phyloP scores from a whole-genome alignment of 1,140 invertebrate genomes.

The Drosophila chauvacae region DNA sequence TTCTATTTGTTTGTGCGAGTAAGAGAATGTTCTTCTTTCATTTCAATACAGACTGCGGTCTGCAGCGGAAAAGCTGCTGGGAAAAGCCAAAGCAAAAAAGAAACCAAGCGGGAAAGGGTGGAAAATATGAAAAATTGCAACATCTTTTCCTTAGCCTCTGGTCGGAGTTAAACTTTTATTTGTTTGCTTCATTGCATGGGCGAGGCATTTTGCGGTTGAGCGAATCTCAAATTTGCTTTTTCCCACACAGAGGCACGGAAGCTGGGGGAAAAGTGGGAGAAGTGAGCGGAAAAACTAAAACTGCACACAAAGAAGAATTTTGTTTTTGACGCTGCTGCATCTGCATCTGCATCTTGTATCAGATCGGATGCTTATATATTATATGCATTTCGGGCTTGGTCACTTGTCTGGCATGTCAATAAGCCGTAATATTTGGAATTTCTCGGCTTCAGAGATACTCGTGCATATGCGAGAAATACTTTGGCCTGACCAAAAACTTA shows the following conservation, averaged over 20 bases:
- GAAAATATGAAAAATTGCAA: constrained; percentile 78
- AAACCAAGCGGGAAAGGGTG: not conserved
- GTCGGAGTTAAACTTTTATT: constrained; percentile 74
- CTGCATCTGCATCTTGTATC: constrained; percentile 40
- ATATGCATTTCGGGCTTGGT: constrained; percentile 30
- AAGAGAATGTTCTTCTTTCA: constrained; percentile 55
- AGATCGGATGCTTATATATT: constrained; percentile 17
- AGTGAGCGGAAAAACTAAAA: constrained; percentile 35
- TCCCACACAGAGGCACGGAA: constrained; percentile 21
- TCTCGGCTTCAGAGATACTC: constrained; percentile 27
- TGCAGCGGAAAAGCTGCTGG: constrained; percentile 38
- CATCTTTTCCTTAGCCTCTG: constrained; percentile 76
- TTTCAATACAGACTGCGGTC: constrained; percentile 51
- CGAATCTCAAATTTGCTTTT: constrained; percentile 65
- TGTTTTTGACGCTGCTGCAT: constrained; percentile 39
- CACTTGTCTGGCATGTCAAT: constrained; percentile 57
- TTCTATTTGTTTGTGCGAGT: constrained; percentile 51
- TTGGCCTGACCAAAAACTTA: constrained; percentile 35
- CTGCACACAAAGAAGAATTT: constrained; percentile 57
- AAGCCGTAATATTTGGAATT: constrained; percentile 47
- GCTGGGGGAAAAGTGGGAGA: constrained; percentile 5
- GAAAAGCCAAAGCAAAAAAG: constrained; percentile 34
- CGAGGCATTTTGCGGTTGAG: constrained; percentile 76
- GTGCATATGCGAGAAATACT: constrained; percentile 38
- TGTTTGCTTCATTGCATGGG: constrained; percentile 77